These are phyloP conservation scores for Halichoerus grypus DNA, from an alignment of 2,113 vertebrate species.

Conservation along the genomic window DNA sequence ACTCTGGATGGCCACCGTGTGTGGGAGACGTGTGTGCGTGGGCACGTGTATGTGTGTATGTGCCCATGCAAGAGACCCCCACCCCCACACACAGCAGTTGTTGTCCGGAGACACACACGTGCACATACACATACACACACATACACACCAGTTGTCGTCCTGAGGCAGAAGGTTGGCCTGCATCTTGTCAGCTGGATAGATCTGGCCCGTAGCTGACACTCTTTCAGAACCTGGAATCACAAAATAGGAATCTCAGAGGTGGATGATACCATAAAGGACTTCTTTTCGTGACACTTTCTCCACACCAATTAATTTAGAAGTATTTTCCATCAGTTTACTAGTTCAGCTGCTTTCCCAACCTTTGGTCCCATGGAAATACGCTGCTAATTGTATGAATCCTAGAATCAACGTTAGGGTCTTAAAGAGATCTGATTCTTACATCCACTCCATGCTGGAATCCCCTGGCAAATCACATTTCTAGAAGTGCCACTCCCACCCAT, in stretches of 20 bases:
- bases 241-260: not conserved
- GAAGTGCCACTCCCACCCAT: not conserved
- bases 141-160: not conserved
- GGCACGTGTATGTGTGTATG: not conserved
- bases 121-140: not conserved
- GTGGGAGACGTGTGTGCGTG: not conserved
- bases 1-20: not conserved
- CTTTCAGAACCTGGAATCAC: slow-evolving; percentile 52
- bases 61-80: too few relatives aligned
- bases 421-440: not conserved
- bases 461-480: not conserved
- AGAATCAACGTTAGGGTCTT: not conserved
- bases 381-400: not conserved
- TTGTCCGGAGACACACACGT: too few relatives aligned
- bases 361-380: not conserved
- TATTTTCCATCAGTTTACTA: not conserved
- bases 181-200: not conserved
- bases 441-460: not conserved
- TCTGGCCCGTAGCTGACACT: not conserved
- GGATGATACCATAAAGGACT: not conserved
- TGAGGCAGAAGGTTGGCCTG: not conserved
- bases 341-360: not conserved
- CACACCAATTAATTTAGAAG: not conserved
- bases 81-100: too few relatives aligned
- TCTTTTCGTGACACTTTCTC: not conserved